Base-by-base conservation (phyloP, 1,140 invertebrate genomes). In the Trichonephila clavipes region DNA sequence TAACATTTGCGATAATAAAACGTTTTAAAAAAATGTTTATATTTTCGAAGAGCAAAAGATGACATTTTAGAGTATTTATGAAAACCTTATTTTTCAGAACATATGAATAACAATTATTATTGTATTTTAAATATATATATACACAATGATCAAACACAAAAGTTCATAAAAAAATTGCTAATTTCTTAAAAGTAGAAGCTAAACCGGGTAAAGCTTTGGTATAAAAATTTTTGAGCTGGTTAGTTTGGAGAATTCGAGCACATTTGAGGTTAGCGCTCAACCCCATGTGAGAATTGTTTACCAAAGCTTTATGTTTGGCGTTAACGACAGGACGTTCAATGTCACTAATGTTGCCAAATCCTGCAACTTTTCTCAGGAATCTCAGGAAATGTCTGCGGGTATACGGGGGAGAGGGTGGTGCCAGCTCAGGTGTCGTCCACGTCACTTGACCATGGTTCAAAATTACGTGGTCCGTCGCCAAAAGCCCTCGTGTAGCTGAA, bases 1-100 rank as follows among this genome's bases (percentile, higher is more conserved):
- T 88, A 59, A 66, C 28, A 88, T 40, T 21, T 62, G 19, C 86
- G 61, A 85, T 88, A 66, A 44, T n/a, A 88, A 88, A 34, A 64
- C 16, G 64, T 58, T 59, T 21, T 85, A 18, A 44, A 24, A 59
- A 59, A 59, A 85, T 85, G 21, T 24, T 18, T 21, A 85, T 21
- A 28, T 12, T 61, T 58, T 24, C 58, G 59, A 21, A 85, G 58
- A 85, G 58, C 28, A 18, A 28, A 58, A 3, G 21, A n/a, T 24
- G 40, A n/a, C 66, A 69, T 88, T n/a, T 24, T 89, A 59, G 3
- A 59, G 21, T 51, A 59, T 59, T 28, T 59, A 59, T 16, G 0
- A 24, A 58, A 16, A 40, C 14, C 16, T 14, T 40, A 19, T n/a
- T 4, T n/a, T n/a, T 10, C 44, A 51, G 44, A 21, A 21, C 10